A percentile compares a stretch with the other conserved stretches of the same genome.
phyloP scores from a whole-genome alignment of 2,797 vertebrate genomes.

The Cryptoblepharus egeriae region DNA sequence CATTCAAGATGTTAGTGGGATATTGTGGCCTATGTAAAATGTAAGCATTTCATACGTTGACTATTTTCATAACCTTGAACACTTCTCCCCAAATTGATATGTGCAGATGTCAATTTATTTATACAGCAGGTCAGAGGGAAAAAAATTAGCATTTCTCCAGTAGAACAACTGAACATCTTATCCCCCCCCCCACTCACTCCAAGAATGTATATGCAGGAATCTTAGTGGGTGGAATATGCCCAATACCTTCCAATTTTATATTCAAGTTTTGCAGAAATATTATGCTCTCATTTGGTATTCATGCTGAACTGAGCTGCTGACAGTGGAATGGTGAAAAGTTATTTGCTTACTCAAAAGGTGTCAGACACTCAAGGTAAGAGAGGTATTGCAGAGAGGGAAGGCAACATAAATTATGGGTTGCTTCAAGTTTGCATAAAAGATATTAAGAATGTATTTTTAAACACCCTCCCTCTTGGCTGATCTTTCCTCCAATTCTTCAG shows the following conservation, averaged over 20 bases:
- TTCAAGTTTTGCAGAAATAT: constrained; percentile 45
- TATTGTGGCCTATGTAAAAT: neutral
- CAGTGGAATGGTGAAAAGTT: neutral
- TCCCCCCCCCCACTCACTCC: neutral
- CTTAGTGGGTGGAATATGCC: neutral
- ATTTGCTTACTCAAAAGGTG: constrained; percentile 23
- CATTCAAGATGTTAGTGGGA: neutral
- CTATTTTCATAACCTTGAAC: neutral
- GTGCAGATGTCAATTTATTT: constrained; percentile 8
- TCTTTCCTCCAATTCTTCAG: constrained; percentile 8
- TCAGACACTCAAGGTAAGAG: neutral
- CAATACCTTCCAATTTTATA: constrained; percentile 29
- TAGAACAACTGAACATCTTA: neutral
- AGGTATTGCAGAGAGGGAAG: neutral
- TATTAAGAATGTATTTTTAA: constrained; percentile 23
- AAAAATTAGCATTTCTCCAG: neutral
- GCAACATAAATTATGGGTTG: neutral
- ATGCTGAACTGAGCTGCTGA: constrained; percentile 15
- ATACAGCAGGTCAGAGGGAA: neutral
- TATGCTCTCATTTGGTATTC: constrained; percentile 26
- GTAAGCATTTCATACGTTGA: neutral
- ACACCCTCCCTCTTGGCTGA: neutral
- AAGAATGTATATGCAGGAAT: neutral
- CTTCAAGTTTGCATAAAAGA: neutral
- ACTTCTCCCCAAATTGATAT: neutral